phyloP scores from a whole-genome alignment of 2,113 vertebrate genomes.

The Leiothrix lutea region DNA sequence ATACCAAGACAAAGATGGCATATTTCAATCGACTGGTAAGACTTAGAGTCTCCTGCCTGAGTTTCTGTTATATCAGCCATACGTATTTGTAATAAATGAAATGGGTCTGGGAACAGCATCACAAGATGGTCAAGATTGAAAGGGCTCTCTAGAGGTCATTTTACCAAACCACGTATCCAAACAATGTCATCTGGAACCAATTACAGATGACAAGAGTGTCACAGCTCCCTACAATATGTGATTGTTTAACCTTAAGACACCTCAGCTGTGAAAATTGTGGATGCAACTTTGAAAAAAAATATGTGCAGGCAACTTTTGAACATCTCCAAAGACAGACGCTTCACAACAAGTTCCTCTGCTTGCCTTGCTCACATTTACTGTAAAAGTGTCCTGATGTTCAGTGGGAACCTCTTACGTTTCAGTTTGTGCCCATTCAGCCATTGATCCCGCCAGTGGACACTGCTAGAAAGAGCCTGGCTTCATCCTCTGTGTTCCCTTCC shows the following conservation, averaged over 20 bases:
- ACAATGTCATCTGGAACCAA: background rate
- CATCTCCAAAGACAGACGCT: background rate
- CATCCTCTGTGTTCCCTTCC: background rate
- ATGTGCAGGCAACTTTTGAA: background rate
- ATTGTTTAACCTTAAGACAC: slow-evolving; percentile 64
- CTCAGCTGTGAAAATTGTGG: slow-evolving; percentile 57
- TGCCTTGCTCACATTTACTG: accelerated
- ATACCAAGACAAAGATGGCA: background rate
- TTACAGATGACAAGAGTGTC: background rate
- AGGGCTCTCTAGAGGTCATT: background rate
- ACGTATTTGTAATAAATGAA: background rate
- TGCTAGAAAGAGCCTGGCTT: background rate
- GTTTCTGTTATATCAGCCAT: background rate
- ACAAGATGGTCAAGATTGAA: background rate
- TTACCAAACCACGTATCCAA: background rate
- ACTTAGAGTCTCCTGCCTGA: background rate
- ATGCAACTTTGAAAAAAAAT: slow-evolving; percentile 15
- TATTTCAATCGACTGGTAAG: background rate
- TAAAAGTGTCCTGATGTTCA: background rate
- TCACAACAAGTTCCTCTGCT: background rate
- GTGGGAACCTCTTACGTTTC: background rate
- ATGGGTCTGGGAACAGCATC: background rate
- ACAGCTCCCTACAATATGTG: background rate
- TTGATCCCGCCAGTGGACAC: background rate
- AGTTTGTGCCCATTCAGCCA: background rate